Conservation (phyloP, 2,888 invertebrate genomes). For the Hedychridium roseum region DNA sequence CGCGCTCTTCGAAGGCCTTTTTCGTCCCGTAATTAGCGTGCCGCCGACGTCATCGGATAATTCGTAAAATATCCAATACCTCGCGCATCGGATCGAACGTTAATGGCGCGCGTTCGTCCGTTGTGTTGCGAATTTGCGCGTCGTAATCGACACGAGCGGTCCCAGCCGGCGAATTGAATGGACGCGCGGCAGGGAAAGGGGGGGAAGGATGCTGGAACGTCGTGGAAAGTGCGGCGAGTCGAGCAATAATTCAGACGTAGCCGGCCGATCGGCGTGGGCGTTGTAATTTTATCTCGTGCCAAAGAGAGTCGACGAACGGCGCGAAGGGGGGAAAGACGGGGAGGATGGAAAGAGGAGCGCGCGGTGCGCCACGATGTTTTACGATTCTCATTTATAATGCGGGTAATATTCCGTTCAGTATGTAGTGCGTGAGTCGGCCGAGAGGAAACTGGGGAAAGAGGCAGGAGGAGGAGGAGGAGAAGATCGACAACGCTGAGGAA, state of each 20-base stretch:
- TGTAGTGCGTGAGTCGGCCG: conserved; percentile 37
- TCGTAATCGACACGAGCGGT: too few species aligned
- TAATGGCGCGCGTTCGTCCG: too few species aligned
- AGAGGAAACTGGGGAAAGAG: conserved; percentile 15
- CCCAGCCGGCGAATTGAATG: too few species aligned
- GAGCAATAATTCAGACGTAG: conserved; percentile 33
- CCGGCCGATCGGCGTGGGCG: conserved; percentile 24
- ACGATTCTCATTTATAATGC: conserved; percentile 49
- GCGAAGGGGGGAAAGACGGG: conserved; percentile 9
- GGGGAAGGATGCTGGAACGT: not conserved
- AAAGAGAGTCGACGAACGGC: conserved; percentile 4
- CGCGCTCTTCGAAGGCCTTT: too few species aligned
- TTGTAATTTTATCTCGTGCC: conserved; percentile 26
- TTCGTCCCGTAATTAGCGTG: too few species aligned
- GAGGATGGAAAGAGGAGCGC: conserved; percentile 14
- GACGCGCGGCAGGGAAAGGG: too few species aligned
- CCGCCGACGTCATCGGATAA: too few species aligned
- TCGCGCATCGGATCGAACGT: too few species aligned
- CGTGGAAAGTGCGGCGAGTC: conserved; percentile 25
- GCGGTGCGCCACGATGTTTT: conserved; percentile 41
- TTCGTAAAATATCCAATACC: too few species aligned
- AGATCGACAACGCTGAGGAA: too few species aligned
- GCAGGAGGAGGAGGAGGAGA: too few species aligned
- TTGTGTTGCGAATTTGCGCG: too few species aligned
- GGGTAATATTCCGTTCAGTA: conserved; percentile 46